These are phyloP conservation scores for Oreochromis aureus DNA, from an alignment of 2,113 vertebrate genomes.

Conservation along the genomic window DNA sequence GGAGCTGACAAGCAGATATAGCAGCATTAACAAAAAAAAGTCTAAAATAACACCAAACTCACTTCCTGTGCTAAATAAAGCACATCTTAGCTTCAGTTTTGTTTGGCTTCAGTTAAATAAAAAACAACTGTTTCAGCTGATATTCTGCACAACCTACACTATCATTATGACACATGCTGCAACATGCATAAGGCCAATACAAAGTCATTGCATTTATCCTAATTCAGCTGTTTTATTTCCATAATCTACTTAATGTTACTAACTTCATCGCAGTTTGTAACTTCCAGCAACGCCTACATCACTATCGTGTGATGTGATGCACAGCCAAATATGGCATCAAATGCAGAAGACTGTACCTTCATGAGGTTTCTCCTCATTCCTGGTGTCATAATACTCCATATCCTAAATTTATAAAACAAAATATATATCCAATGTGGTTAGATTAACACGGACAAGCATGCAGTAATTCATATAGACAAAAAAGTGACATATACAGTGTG, in stretches of 20 bases:
- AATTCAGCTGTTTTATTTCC: neutral
- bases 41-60: constrained; percentile 12
- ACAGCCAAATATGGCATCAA: neutral
- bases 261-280: neutral
- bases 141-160: neutral
- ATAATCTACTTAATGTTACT: neutral
- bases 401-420: constrained; percentile 24
- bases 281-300: neutral
- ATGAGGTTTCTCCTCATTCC: constrained; percentile 11
- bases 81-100: neutral
- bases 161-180: neutral
- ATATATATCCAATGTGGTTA: neutral
- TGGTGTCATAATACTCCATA: constrained; percentile 49
- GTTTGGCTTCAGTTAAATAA: neutral
- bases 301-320: neutral
- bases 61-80: neutral
- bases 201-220: neutral
- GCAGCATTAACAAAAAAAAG: neutral
- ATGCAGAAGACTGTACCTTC: constrained; percentile 25
- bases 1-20: neutral
- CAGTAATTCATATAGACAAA: neutral
- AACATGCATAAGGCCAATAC: neutral
- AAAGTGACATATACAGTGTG: neutral
- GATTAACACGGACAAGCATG: neutral
- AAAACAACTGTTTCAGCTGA: neutral